Conservation (phyloP, 2,797 vertebrate genomes). For the Girardinus metallicus region DNA sequence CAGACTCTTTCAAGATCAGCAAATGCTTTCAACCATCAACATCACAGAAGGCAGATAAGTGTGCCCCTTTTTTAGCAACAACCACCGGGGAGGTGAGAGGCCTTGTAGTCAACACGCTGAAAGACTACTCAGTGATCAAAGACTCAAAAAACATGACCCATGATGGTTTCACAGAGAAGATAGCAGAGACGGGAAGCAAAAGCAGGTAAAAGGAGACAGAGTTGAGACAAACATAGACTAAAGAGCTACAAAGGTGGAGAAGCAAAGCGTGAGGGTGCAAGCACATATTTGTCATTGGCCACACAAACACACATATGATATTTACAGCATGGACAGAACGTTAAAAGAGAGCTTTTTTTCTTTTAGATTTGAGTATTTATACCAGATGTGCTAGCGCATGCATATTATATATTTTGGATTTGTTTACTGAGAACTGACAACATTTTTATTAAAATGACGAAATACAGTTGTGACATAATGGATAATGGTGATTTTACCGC, state of each 20-base stretch:
- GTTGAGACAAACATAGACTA: slow-evolving; percentile 62
- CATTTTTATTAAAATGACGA: background rate
- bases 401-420: background rate
- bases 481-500: background rate
- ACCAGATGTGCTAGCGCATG: background rate
- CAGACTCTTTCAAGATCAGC: slow-evolving; percentile 69
- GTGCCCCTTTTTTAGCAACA: slow-evolving; percentile 71
- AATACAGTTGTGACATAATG: background rate
- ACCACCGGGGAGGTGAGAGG: slow-evolving; percentile 77
- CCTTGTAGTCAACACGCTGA: slow-evolving; percentile 77
- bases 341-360: background rate
- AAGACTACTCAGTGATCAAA: slow-evolving; percentile 78
- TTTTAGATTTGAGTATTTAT: background rate
- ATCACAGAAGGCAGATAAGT: slow-evolving; percentile 77
- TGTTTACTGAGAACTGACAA: background rate
- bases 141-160: slow-evolving; percentile 72
- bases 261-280: slow-evolving; percentile 33
- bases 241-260: slow-evolving; percentile 49
- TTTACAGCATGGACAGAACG: slow-evolving; percentile 7
- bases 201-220: slow-evolving; percentile 64
- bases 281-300: slow-evolving; percentile 51
- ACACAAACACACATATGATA: slow-evolving; percentile 21
- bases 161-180: slow-evolving; percentile 69
- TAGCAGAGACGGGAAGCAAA: slow-evolving; percentile 51
- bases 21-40: slow-evolving; percentile 79